phyloP scores from a whole-genome alignment of 2,113 vertebrate genomes.

The Steatornis caripensis region DNA sequence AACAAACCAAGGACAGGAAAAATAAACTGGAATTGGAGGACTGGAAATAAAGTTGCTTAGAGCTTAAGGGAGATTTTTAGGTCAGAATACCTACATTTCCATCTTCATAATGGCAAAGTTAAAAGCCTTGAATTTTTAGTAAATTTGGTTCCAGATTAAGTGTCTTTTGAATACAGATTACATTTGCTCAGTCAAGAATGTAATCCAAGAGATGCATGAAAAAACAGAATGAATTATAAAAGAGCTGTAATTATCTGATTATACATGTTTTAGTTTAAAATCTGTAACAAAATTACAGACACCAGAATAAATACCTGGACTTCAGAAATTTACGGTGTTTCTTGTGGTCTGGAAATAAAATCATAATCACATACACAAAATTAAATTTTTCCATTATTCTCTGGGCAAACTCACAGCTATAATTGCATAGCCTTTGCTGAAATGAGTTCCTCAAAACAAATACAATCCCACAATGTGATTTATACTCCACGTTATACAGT shows the following conservation, averaged over 20 bases:
- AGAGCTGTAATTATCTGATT: neutral
- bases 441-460: neutral
- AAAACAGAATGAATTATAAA: neutral
- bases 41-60: neutral
- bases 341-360: neutral
- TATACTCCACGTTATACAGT: neutral
- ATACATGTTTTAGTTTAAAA: neutral
- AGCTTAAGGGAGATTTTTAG: neutral
- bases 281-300: rapidly evolving
- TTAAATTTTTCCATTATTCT: neutral
- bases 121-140: neutral
- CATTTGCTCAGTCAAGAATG: neutral
- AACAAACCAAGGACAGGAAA: neutral
- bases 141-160: neutral
- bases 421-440: neutral
- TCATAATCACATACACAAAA: neutral
- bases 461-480: neutral
- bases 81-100: neutral
- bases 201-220: neutral
- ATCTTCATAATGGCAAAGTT: neutral
- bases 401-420: neutral
- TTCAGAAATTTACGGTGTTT: neutral
- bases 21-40: neutral
- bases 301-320: neutral
- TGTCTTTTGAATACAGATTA: neutral